Percentiles rank a stretch among this genome's conserved stretches.
Conservation (phyloP, 2,888 invertebrate species). For the Macaria liturata region DNA sequence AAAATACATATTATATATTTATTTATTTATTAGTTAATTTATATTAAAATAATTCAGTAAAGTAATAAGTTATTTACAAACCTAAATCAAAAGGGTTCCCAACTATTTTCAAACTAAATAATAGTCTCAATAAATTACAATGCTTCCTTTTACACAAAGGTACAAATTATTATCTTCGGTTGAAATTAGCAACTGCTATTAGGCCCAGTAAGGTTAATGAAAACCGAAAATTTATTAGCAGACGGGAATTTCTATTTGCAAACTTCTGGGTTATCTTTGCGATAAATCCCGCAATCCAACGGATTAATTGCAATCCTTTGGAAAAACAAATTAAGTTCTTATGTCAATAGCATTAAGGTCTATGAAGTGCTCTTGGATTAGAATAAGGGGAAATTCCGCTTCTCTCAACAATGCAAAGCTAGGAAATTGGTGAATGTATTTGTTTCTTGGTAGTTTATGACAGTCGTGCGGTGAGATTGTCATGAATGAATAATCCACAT, state of each 20-base stretch:
- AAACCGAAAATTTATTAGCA: conserved; percentile 53
- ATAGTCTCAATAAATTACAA: conserved; percentile 26
- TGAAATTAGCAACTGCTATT: conserved; percentile 47
- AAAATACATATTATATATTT: too few species aligned
- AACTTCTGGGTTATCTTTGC: conserved; percentile 56
- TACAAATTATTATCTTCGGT: conserved; percentile 35
- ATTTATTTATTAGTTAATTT: too few species aligned
- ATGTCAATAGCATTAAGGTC: conserved; percentile 12
- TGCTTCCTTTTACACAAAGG: conserved; percentile 28
- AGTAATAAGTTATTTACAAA: too few species aligned
- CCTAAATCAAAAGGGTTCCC: too few species aligned
- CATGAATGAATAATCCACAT: too few species aligned
- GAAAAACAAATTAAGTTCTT: conserved; percentile 43
- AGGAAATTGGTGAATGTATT: conserved; percentile 3
- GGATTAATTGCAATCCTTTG: conserved; percentile 43
- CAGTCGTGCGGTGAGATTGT: too few species aligned
- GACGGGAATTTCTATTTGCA: conserved; percentile 47
- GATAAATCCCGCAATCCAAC: conserved; percentile 56
- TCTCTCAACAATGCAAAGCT: conserved; percentile 2
- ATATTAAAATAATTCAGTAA: too few species aligned
- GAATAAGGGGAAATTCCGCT: conserved; percentile 4
- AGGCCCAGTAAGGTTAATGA: conserved; percentile 48
- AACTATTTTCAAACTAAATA: conserved; percentile 18
- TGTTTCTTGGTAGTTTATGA: not conserved
- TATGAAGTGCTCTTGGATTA: not conserved